Conservation (phyloP, 2,113 vertebrate genomes). For the Thinocorus orbignyianus region DNA sequence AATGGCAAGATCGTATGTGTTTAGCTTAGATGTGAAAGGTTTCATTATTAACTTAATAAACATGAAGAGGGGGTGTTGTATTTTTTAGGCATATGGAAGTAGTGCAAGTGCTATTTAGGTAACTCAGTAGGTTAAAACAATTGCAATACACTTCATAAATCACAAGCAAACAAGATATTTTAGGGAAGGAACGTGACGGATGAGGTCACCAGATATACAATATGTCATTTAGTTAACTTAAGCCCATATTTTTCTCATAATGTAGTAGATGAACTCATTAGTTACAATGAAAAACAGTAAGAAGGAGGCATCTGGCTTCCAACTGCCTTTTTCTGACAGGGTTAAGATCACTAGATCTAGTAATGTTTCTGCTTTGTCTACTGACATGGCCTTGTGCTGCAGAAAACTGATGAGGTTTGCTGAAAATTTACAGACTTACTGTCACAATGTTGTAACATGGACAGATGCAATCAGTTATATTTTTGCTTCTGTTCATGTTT, state of each 20-base stretch:
- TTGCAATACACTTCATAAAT: constrained; percentile 68
- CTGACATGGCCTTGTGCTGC: constrained; percentile 32
- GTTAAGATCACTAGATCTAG: constrained; percentile 43
- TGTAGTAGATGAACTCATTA: constrained; percentile 77
- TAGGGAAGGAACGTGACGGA: constrained; percentile 69
- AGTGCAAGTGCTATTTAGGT: constrained; percentile 42
- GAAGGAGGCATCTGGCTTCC: constrained; percentile 72
- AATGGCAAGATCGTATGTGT: background rate
- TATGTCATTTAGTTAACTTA: constrained; percentile 75
- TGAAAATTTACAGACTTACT: constrained; percentile 40
- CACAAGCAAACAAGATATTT: constrained; percentile 69
- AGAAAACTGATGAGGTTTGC: constrained; percentile 47
- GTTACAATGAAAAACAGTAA: constrained; percentile 74
- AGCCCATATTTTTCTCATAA: constrained; percentile 72
- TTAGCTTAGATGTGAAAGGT: background rate
- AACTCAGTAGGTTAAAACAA: constrained; percentile 71
- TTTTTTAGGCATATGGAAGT: constrained; percentile 25
- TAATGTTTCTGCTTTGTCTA: constrained; percentile 43
- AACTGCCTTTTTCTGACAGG: constrained; percentile 46
- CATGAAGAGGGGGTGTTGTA: background rate
- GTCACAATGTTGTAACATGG: background rate
- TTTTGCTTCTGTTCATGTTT: background rate
- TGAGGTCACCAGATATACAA: constrained; percentile 61
- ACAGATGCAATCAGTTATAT: background rate
- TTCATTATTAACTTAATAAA: background rate